Evolutionary conservation across 2,113 vertebrate genomes (phyloP).

Genomic region (Phalacrocorax aristotelis): DNA sequence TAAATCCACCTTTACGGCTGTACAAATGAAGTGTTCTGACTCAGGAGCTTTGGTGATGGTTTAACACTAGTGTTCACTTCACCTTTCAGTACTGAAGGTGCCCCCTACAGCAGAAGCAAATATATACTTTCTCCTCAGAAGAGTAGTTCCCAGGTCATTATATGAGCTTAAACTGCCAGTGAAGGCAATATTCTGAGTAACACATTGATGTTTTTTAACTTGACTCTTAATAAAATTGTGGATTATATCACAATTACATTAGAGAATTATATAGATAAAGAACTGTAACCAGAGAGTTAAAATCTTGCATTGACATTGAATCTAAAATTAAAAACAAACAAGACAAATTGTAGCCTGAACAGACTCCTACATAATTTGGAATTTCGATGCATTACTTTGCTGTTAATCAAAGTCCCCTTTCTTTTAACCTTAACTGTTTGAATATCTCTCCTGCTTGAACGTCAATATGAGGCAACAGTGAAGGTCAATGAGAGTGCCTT

Average conservation of each 20-base stretch:
- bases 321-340: slow-evolving; percentile 61
- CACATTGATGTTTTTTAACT: background rate
- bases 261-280: slow-evolving; percentile 8
- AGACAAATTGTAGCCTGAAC: background rate
- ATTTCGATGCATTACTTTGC: slow-evolving; percentile 40
- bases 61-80: background rate
- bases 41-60: background rate
- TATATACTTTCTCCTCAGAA: background rate
- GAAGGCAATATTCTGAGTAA: background rate
- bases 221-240: background rate
- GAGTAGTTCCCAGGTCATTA: background rate
- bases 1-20: background rate
- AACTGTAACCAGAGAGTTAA: slow-evolving; percentile 46
- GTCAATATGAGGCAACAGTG: slow-evolving; percentile 44
- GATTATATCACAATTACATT: slow-evolving; percentile 26
- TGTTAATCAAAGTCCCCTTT: slow-evolving; percentile 69
- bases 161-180: background rate
- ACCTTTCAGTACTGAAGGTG: background rate
- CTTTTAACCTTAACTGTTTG: slow-evolving; percentile 48
- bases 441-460: slow-evolving; percentile 41
- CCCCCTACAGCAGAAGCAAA: background rate
- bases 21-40: background rate
- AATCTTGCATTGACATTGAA: slow-evolving; percentile 38
- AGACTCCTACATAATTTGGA: slow-evolving; percentile 51
- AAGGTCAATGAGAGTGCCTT: slow-evolving; percentile 36